Conservation (phyloP, 2,888 invertebrate species). For the Dromius quadrimaculatus region DNA sequence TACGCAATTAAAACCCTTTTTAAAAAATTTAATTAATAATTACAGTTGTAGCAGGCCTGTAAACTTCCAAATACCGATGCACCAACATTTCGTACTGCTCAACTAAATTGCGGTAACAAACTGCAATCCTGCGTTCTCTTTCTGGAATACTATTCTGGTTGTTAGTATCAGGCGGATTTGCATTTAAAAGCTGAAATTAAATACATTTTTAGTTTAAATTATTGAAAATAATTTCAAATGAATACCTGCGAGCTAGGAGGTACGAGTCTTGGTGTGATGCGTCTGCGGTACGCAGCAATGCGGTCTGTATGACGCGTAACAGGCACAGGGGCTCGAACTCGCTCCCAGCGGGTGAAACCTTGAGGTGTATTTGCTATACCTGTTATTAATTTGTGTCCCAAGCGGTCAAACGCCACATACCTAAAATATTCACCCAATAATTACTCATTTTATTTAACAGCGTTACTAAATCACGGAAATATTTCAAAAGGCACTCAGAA, state of each 20-base stretch:
- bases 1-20: background rate
- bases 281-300: constrained; percentile 61
- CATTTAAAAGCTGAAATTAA: constrained; percentile 18
- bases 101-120: constrained; percentile 67
- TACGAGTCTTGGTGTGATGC: constrained; percentile 61
- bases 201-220: background rate
- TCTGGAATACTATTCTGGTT: constrained; percentile 63
- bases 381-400: constrained; percentile 85
- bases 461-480: no score
- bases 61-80: constrained; percentile 67
- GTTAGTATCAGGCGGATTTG: constrained; percentile 50
- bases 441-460: constrained; percentile 8
- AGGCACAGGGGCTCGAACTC: constrained; percentile 64
- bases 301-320: constrained; percentile 61
- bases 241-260: constrained; percentile 27
- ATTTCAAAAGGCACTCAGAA: no score
- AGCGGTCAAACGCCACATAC: constrained; percentile 84
- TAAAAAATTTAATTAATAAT: constrained; percentile 40
- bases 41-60: constrained; percentile 67
- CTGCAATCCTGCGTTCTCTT: constrained; percentile 67
- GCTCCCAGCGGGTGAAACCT: constrained; percentile 68
- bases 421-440: constrained; percentile 55
- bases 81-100: constrained; percentile 69
- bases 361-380: constrained; percentile 79
- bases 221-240: background rate